Conservation (phyloP, 2,888 invertebrate genomes). For the Dicroscelio sp. region DNA sequence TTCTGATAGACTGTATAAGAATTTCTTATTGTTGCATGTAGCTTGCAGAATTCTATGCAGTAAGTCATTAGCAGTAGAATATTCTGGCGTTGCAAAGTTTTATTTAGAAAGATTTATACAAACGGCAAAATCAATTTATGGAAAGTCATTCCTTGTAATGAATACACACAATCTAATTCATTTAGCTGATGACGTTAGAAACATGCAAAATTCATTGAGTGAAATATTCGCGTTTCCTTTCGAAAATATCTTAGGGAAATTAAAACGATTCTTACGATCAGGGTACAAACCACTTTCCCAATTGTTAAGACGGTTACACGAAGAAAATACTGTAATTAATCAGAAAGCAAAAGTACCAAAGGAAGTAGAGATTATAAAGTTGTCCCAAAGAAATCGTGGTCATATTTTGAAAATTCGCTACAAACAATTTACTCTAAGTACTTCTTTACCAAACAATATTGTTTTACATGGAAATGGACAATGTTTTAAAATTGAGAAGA, state of each 20-base stretch:
- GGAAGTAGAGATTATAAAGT: slow-evolving; percentile 12
- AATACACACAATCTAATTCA: slow-evolving; percentile 64
- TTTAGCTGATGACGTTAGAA: slow-evolving; percentile 57
- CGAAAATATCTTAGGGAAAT: slow-evolving; percentile 29
- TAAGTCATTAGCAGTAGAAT: slow-evolving; percentile 28
- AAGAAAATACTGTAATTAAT: slow-evolving; percentile 11
- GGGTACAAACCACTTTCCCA: slow-evolving; percentile 23
- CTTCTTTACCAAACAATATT: slow-evolving; percentile 7
- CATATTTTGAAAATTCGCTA: slow-evolving; percentile 8
- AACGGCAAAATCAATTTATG: slow-evolving; percentile 22
- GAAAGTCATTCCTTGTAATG: slow-evolving; percentile 22
- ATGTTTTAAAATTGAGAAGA: slow-evolving; percentile 37
- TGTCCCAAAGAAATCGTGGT: not conserved
- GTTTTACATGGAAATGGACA: slow-evolving; percentile 25
- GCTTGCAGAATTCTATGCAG: slow-evolving; percentile 47
- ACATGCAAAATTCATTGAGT: slow-evolving; percentile 10
- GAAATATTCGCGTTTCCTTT: slow-evolving; percentile 39
- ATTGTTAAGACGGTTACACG: slow-evolving; percentile 39
- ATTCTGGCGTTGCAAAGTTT: slow-evolving; percentile 21
- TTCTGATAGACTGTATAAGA: slow-evolving; percentile 2
- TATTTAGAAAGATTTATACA: slow-evolving; percentile 48
- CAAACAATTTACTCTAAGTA: not conserved
- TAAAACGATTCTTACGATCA: slow-evolving; percentile 9
- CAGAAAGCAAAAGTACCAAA: slow-evolving; percentile 32
- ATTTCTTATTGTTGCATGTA: slow-evolving; percentile 44